Conservation (phyloP, 2,888 invertebrate genomes). For the Fragum fragum region DNA sequence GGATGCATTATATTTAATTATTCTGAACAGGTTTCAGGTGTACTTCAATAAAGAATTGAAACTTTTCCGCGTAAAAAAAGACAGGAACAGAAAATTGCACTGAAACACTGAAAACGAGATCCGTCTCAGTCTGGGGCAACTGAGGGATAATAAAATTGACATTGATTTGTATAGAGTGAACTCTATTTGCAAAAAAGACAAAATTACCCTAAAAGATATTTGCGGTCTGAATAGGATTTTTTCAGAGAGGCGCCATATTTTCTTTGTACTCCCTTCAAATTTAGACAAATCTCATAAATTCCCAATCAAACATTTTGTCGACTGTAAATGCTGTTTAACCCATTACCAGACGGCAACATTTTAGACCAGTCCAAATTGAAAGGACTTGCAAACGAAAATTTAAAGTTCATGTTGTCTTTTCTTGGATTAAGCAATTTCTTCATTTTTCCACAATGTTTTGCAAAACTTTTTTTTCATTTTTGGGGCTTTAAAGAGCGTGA, state of each 20-base stretch:
- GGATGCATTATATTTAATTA: too few relatives aligned
- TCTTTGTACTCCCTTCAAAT: neutral
- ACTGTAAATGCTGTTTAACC: neutral
- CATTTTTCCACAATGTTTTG: too few relatives aligned
- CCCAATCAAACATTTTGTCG: neutral
- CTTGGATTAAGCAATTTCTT: too few relatives aligned
- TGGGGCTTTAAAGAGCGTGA: too few relatives aligned
- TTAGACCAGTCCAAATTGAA: too few relatives aligned
- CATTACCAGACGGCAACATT: too few relatives aligned
- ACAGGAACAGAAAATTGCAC: neutral
- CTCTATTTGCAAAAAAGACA: conserved; percentile 10
- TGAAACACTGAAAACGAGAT: neutral
- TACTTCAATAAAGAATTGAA: too few relatives aligned
- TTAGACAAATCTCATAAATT: conserved; percentile 12
- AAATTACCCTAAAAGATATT: conserved; percentile 19
- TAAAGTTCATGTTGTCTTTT: too few relatives aligned
- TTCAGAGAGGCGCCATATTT: conserved; percentile 14
- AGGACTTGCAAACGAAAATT: too few relatives aligned
- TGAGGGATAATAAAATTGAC: conserved; percentile 2
- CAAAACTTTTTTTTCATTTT: too few relatives aligned
- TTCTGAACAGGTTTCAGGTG: too few relatives aligned
- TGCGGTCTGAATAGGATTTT: conserved; percentile 8
- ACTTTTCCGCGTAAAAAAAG: too few relatives aligned
- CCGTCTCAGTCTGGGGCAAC: neutral
- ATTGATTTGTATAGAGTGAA: conserved; percentile 13